These are phyloP conservation scores for Creontiades dilutus DNA, from an alignment of 2,888 invertebrate species.

Conservation along the genomic window DNA sequence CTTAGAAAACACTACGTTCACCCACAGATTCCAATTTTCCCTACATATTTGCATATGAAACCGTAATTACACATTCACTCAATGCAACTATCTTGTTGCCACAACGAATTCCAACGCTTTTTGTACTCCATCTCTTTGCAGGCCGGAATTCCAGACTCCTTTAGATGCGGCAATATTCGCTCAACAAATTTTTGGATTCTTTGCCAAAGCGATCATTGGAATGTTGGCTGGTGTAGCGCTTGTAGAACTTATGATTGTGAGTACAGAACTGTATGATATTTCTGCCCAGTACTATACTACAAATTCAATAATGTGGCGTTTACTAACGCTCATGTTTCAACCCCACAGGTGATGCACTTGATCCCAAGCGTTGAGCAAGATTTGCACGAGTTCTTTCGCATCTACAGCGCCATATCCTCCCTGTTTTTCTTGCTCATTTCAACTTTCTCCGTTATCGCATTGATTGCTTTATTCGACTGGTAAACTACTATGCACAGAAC, in stretches of 20 bases:
- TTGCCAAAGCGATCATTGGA: constrained; percentile 47
- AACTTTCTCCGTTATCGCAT: constrained; percentile 11
- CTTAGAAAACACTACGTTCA: too few relatives aligned
- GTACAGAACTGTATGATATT: not conserved
- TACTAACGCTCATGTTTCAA: too few relatives aligned
- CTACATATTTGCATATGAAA: too few relatives aligned
- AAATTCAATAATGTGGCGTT: too few relatives aligned
- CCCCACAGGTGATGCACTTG: not conserved
- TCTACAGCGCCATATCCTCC: not conserved
- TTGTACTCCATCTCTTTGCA: not conserved
- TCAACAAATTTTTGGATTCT: constrained; percentile 45
- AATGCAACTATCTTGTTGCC: too few relatives aligned
- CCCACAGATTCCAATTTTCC: too few relatives aligned
- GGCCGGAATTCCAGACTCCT: constrained; percentile 56
- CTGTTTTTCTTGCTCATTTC: not conserved
- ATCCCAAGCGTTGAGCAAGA: constrained; percentile 43
- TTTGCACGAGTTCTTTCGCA: constrained; percentile 7
- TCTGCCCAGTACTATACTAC: too few relatives aligned
- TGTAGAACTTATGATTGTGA: constrained; percentile 49
- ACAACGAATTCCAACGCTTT: too few relatives aligned
- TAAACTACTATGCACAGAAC: not conserved
- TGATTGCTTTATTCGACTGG: constrained; percentile 53
- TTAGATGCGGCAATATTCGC: constrained; percentile 59
- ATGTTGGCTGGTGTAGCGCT: constrained; percentile 58
- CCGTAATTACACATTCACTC: too few relatives aligned